Percentiles rank a stretch among this genome's conserved stretches.
Evolutionary conservation across 1,140 invertebrate species (phyloP).

Genomic region (Drosophila varians): DNA sequence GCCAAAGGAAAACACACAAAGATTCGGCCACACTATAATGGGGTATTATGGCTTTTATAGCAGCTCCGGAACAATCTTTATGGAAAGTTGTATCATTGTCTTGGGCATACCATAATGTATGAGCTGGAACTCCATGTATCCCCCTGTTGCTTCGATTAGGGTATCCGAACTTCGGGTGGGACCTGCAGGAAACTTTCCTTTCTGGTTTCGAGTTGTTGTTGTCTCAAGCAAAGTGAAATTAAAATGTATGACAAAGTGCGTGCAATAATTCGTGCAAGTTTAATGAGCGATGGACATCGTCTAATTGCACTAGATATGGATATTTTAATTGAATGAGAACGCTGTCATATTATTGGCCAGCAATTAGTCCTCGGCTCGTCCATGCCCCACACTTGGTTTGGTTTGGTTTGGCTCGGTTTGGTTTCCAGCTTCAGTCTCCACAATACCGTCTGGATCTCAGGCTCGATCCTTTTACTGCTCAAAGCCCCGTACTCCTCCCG

Average conservation of each 20-base stretch:
- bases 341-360: conserved; percentile 77
- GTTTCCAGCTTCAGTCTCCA: too few species aligned
- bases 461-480: conserved; percentile 5
- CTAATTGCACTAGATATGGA: conserved; percentile 82
- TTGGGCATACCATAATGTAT: too few species aligned
- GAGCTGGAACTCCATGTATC: too few species aligned
- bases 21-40: background rate
- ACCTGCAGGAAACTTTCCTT: background rate
- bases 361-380: conserved; percentile 73
- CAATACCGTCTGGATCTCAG: background rate
- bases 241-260: conserved; percentile 84
- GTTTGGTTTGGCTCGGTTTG: background rate
- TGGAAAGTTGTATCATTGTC: too few species aligned
- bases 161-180: background rate
- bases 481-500: background rate
- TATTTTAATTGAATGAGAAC: conserved; percentile 83
- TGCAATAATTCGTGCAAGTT: conserved; percentile 83
- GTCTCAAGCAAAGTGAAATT: conserved; percentile 69
- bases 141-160: too few species aligned
- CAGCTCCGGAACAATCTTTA: too few species aligned
- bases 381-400: conserved; percentile 42
- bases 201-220: background rate
- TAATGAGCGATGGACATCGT: conserved; percentile 81
- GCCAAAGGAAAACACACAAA: conserved; percentile 5
- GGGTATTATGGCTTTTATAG: background rate